Evolutionary conservation across 2,888 invertebrate species (phyloP).

Genomic region (Perizoma affinitatum): DNA sequence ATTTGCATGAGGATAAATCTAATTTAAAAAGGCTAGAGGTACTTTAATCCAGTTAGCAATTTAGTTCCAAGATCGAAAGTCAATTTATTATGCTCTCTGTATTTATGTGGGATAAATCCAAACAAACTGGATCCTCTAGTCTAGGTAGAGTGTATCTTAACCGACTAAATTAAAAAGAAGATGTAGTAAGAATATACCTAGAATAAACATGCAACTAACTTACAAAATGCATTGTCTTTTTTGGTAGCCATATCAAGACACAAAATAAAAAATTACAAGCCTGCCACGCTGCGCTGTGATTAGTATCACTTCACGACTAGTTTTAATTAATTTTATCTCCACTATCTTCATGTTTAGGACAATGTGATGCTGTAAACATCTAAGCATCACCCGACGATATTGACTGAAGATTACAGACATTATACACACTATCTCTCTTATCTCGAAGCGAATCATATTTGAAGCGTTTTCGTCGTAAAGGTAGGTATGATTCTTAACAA

Average conservation of each 20-base stretch:
- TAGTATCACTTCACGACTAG: slow-evolving; percentile 29
- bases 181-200: neutral
- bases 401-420: slow-evolving; percentile 72
- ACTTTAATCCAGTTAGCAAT: neutral
- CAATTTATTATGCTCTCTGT: slow-evolving; percentile 17
- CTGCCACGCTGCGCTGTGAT: slow-evolving; percentile 7
- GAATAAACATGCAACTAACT: slow-evolving; percentile 47
- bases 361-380: slow-evolving; percentile 55
- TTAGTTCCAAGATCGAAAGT: slow-evolving; percentile 15
- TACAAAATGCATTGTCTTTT: slow-evolving; percentile 75
- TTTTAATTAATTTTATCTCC: slow-evolving; percentile 38
- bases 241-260: slow-evolving; percentile 32
- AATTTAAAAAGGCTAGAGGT: slow-evolving; percentile 18
- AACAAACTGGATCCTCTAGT: neutral
- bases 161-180: too few relatives aligned
- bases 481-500: slow-evolving; percentile 20
- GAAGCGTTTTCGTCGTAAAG: slow-evolving; percentile 43
- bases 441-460: slow-evolving; percentile 51
- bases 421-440: slow-evolving; percentile 61
- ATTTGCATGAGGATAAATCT: slow-evolving; percentile 12
- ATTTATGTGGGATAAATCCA: slow-evolving; percentile 8
- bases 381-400: slow-evolving; percentile 60
- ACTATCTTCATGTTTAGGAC: slow-evolving; percentile 55
- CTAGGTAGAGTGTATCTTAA: too few relatives aligned
- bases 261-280: neutral